These are phyloP conservation scores for Calliscelio sp. DNA, from an alignment of 2,888 invertebrate species.

Conservation along the genomic window DNA sequence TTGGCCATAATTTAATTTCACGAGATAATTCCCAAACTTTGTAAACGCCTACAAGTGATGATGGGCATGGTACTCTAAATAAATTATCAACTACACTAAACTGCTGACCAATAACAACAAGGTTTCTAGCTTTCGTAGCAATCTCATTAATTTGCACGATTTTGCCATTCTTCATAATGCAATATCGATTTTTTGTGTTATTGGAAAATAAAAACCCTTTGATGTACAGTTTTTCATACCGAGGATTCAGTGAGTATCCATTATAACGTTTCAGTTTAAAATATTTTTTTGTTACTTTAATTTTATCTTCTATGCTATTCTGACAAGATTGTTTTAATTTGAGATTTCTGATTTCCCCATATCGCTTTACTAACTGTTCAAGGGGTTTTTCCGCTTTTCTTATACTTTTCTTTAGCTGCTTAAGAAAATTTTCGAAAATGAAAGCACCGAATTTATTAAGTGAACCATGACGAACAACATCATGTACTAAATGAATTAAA, in stretches of 20 bases:
- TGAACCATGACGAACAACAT: slow-evolving; percentile 1
- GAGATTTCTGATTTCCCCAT: slow-evolving; percentile 16
- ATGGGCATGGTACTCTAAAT: slow-evolving; percentile 19
- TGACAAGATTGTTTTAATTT: not conserved
- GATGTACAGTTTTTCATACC: slow-evolving; percentile 26
- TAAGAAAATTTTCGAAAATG: slow-evolving; percentile 15
- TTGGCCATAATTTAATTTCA: slow-evolving; percentile 16
- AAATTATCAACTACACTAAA: slow-evolving; percentile 1
- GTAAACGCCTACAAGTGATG: slow-evolving; percentile 21
- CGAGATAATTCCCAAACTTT: slow-evolving; percentile 24
- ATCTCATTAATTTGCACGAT: slow-evolving; percentile 39
- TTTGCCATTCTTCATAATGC: slow-evolving; percentile 13
- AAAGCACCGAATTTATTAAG: slow-evolving; percentile 8
- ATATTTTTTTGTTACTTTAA: slow-evolving; percentile 7
- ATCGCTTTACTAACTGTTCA: not conserved
- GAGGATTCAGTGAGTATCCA: slow-evolving; percentile 25
- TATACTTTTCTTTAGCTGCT: slow-evolving; percentile 1
- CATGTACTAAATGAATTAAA: slow-evolving; percentile 10
- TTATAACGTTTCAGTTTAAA: slow-evolving; percentile 26
- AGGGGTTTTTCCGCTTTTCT: slow-evolving; percentile 25
- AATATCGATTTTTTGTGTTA: slow-evolving; percentile 27
- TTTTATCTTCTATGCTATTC: not conserved
- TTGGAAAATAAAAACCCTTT: slow-evolving; percentile 19
- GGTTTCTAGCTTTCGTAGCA: slow-evolving; percentile 25
- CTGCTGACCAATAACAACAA: slow-evolving; percentile 29